Evolutionary conservation across 2,797 vertebrate species (phyloP).

Genomic region (Melopsittacus undulatus): DNA sequence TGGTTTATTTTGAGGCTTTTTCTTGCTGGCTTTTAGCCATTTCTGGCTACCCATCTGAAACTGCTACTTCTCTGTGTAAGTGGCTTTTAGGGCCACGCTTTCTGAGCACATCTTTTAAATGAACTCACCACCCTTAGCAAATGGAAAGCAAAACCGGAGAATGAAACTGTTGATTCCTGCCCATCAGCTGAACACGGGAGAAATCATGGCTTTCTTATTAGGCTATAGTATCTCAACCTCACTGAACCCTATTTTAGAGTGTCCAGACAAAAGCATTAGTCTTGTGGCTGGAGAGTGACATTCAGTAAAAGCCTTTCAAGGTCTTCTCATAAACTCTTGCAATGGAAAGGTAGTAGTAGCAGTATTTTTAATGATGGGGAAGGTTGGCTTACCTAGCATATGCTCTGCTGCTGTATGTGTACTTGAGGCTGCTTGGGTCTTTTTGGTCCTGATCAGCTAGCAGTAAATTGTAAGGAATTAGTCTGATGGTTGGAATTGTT

Average conservation of each 20-base stretch:
- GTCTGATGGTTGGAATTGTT: conserved; percentile 17
- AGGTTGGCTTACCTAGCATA: not conserved
- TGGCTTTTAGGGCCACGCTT: conserved; percentile 22
- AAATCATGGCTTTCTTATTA: not conserved
- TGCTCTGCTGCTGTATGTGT: not conserved
- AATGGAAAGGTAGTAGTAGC: not conserved
- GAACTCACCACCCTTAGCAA: not conserved
- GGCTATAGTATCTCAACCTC: not conserved
- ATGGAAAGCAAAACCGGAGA: not conserved
- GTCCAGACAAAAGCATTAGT: conserved; percentile 25
- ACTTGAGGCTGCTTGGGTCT: not conserved
- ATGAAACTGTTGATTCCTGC: conserved; percentile 23
- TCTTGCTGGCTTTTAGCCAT: not conserved
- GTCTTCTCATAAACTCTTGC: conserved; percentile 30
- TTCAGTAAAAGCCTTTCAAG: conserved; percentile 48
- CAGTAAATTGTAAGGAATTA: not conserved
- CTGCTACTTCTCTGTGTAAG: not conserved
- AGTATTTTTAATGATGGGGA: conserved; percentile 6
- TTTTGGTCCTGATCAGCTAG: not conserved
- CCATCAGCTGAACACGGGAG: not conserved
- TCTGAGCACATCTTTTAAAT: conserved; percentile 18
- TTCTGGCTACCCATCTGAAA: conserved; percentile 14
- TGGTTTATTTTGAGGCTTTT: not conserved
- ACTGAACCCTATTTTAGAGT: conserved; percentile 28
- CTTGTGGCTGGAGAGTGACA: conserved; percentile 18